Percentiles rank a stretch among this genome's conserved stretches.
These are phyloP conservation scores for Drosophila varians DNA, from an alignment of 1,140 invertebrate genomes.

Conservation along the genomic window DNA sequence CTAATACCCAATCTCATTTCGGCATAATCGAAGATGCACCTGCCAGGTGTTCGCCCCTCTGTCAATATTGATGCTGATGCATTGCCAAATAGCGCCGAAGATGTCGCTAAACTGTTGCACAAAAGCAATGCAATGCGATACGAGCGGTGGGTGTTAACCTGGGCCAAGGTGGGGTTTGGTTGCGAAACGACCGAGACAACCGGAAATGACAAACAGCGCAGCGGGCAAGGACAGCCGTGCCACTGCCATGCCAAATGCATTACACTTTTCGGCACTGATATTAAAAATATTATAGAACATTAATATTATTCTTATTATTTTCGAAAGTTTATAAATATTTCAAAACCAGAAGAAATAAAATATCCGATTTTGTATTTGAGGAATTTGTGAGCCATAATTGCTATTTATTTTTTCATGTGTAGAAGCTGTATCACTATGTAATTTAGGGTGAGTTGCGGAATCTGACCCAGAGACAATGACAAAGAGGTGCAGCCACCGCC, in stretches of 20 bases:
- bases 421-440: constrained; percentile 21
- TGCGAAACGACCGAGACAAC: constrained; percentile 19
- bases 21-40: constrained; percentile 51
- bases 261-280: constrained; percentile 8
- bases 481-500: constrained; percentile 19
- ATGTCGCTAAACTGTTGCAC: constrained; percentile 65
- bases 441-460: constrained; percentile 33
- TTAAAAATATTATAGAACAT: too few relatives aligned
- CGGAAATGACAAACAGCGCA: constrained; percentile 71
- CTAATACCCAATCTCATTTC: constrained; percentile 40
- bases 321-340: too few relatives aligned
- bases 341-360: neutral
- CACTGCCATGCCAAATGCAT: constrained; percentile 29
- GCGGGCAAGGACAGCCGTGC: constrained; percentile 9
- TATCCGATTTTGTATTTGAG: too few relatives aligned
- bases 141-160: neutral
- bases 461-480: constrained; percentile 40
- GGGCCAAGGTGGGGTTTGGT: neutral
- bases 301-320: too few relatives aligned
- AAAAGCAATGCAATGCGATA: neutral
- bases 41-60: constrained; percentile 19
- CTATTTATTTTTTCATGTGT: neutral
- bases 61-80: constrained; percentile 73
- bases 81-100: constrained; percentile 59
- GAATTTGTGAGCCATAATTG: too few relatives aligned